phyloP scores from a whole-genome alignment of 2,888 invertebrate species.

The Trachelus iudaicus region DNA sequence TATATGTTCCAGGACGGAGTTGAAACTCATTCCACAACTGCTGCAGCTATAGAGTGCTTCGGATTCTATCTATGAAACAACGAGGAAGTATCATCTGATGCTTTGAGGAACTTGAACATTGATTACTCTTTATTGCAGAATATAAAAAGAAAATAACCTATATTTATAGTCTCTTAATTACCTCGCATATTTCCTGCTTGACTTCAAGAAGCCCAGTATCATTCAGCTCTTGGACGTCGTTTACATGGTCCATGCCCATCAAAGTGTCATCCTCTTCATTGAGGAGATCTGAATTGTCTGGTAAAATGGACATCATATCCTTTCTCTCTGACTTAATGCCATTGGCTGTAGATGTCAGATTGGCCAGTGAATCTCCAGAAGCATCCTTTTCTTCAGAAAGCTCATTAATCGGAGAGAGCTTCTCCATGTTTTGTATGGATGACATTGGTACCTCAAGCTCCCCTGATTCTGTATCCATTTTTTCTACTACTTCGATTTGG shows the following conservation, averaged over 20 bases:
- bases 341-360: constrained; percentile 34
- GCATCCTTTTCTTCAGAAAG: constrained; percentile 17
- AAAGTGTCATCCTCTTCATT: constrained; percentile 36
- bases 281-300: constrained; percentile 42
- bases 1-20: constrained; percentile 75
- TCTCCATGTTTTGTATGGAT: background rate
- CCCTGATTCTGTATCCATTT: constrained; percentile 28
- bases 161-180: constrained; percentile 17
- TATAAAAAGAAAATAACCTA: background rate
- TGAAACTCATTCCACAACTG: constrained; percentile 74
- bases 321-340: constrained; percentile 5
- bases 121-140: background rate
- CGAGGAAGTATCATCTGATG: background rate
- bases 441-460: background rate
- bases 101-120: background rate
- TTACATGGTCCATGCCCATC: constrained; percentile 45
- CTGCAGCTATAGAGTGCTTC: constrained; percentile 73
- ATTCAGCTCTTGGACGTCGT: constrained; percentile 40
- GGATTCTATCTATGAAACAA: constrained; percentile 34
- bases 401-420: constrained; percentile 9
- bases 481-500: constrained; percentile 51
- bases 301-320: constrained; percentile 42
- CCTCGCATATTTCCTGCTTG: constrained; percentile 54
- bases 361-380: constrained; percentile 30
- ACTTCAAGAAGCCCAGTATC: constrained; percentile 45